Evolutionary conservation across 2,797 vertebrate species (phyloP).

Genomic region (Diceros bicornis): DNA sequence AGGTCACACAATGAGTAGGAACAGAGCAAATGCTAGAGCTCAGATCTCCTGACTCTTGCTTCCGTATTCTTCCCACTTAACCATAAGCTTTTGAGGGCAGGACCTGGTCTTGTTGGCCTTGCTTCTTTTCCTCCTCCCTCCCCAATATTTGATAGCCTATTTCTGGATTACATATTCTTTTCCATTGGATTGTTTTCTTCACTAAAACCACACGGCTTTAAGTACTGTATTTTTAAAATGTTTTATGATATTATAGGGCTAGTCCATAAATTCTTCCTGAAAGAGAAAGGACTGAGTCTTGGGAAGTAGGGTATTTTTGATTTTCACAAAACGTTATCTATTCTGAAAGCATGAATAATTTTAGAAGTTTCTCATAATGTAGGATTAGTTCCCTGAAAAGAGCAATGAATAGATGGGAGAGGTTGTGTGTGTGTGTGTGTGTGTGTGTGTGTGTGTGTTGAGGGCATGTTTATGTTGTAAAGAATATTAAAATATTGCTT

Average conservation of each 20-base stretch:
- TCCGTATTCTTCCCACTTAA: background rate
- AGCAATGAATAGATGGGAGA: background rate
- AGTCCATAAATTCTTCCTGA: constrained; percentile 26
- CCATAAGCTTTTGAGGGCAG: background rate
- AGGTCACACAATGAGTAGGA: background rate
- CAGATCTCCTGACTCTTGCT: background rate
- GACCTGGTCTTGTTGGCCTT: background rate
- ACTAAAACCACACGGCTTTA: background rate
- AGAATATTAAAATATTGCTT: constrained; percentile 48
- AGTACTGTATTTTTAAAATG: constrained; percentile 20
- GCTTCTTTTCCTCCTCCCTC: background rate
- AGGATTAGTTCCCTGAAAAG: background rate
- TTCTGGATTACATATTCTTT: constrained; percentile 35
- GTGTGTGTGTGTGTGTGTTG: background rate
- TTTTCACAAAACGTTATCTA: constrained; percentile 11
- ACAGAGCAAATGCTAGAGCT: background rate
- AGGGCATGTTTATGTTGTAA: constrained; percentile 1
- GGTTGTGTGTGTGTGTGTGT: background rate
- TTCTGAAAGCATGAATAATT: constrained; percentile 70
- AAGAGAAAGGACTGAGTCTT: constrained; percentile 57
- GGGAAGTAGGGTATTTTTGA: background rate
- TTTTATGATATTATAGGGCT: background rate
- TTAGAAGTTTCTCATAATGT: constrained; percentile 12
- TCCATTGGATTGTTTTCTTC: background rate
- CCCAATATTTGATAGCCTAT: background rate